A percentile compares a stretch with the other conserved stretches of the same genome.
Evolutionary conservation across 2,113 vertebrate genomes (phyloP).

Genomic region (Epinephelus fuscoguttatus): DNA sequence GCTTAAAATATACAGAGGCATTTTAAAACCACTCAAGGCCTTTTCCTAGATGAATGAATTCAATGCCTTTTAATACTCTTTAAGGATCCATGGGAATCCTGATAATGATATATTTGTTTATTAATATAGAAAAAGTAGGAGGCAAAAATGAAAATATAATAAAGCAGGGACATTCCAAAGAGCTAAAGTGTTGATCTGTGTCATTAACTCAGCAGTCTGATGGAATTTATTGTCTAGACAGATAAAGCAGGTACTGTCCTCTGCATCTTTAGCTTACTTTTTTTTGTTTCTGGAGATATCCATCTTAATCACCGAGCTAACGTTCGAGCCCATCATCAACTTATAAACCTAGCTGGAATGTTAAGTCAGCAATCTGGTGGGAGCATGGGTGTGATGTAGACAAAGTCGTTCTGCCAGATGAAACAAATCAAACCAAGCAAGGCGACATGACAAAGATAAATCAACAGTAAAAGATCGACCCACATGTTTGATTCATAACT

Average conservation of each 20-base stretch:
- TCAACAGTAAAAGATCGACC: background rate
- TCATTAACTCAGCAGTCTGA: background rate
- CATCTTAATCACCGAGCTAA: slow-evolving; percentile 13
- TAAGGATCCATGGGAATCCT: too few species aligned
- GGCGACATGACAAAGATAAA: background rate
- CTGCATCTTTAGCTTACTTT: background rate
- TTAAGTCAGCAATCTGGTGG: background rate
- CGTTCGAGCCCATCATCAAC: background rate
- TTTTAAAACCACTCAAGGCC: too few species aligned
- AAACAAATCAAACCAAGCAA: slow-evolving; percentile 5
- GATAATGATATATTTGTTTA: background rate
- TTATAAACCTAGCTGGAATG: background rate
- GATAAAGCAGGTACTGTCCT: background rate
- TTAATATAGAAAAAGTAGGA: background rate
- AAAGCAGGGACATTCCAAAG: background rate
- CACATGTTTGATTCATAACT: background rate
- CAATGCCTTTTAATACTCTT: too few species aligned
- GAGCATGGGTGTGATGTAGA: background rate
- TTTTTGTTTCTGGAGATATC: background rate
- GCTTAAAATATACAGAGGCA: too few species aligned
- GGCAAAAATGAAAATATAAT: background rate
- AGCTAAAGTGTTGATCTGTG: background rate
- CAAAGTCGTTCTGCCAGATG: slow-evolving; percentile 1
- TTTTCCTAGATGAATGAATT: too few species aligned
- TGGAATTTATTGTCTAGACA: slow-evolving; percentile 3